Evolutionary conservation across 2,888 invertebrate species (phyloP), one percentile per base, ranked within the genome.

Genomic region (Acrobasis repandana): DNA sequence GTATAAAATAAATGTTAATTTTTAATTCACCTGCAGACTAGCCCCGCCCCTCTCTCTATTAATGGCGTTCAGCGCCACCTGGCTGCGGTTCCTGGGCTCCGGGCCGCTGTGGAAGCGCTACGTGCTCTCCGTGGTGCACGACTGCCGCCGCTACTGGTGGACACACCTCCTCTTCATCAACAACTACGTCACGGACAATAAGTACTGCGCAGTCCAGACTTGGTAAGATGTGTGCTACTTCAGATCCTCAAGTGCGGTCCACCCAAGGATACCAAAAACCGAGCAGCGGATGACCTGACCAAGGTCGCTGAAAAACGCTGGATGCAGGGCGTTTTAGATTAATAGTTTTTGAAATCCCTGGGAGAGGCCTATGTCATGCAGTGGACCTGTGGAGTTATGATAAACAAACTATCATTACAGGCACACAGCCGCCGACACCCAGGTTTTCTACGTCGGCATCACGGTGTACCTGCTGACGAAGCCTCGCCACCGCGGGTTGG

Each of bases 391-490:
- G 28, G 28, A 5, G 28, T 6, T 6, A 28, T 28, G 28, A 28
- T 8, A 8, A 28, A 28, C 28, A 28, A 28, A 8, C 4, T 6
- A 2, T 28, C 28, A 8, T 15, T 56, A 14, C 69, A 92, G 93
- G 92, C 92, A 92, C 66, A 71, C 92, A 18, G 92, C 91, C 50
- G 86, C 92, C 15, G 93, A 93, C 72, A 91, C 85, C 0, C 92
- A 93, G 65, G 74, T 93, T 16, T 92, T 91, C 77, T 77, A 79
- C 58, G 1, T 88, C 0, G 88, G 87, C 0, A 73, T 92, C 14
- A 62, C 84, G 0, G 56, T 91, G 0, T 85, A 88, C 58, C 67
- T 91, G 62, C 9, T 74, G 11, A 73, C 75, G 10, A 75, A 81
- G 14, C 70, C 5, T 5, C 11, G 43, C 11, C n/a, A 65, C 6